Base-by-base conservation (phyloP, 1,140 invertebrate species). In the Philotrypesis tridentata region DNA sequence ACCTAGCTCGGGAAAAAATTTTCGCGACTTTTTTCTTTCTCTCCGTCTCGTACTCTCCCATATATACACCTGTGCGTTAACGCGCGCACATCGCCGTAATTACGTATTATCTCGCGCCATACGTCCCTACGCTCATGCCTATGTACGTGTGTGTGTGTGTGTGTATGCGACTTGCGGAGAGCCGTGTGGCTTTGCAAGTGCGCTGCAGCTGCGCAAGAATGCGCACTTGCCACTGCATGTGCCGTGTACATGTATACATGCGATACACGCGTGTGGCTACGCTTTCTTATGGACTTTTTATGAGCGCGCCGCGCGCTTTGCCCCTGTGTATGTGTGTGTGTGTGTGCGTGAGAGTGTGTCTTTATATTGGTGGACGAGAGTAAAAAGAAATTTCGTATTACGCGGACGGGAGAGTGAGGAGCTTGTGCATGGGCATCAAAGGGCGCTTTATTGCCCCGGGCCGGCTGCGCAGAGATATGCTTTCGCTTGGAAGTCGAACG, bases 371-470 rank as follows among this genome's bases (percentile, higher is more conserved):
- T 82, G 79, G 82, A 80, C 72, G 37, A 48, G 33, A 48, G 72
- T 23, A 43, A 70, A 61, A 33, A 68, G 73, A 75, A 70, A 78
- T 78, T 78, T 78, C 25, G 65, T 70, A 78, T 78, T 48, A 78
- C 65, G 33, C 25, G 80, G 27, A 17, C 27, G 65, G 65, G 31
- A 55, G 70, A 61, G 80, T 82, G 82, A 27, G 31, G 31, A 43
- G 55, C 60, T 9, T 48, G 33, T 33, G 71, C 31, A 67, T 74
- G 79, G 43, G 43, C 40, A 81, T 81, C 72, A 75, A 81, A 81
- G 79, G 72, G 31, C 43, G 25, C 78, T 77, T 80, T 76, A 84
- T 85, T 85, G 85, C 81, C 74, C 84, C 68, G 17, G 5, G 27
- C 23, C 27, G 25, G 48, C 61, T 65, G 23, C 25, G 23, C n/a